Percentiles rank a stretch among this genome's conserved stretches.
These are phyloP conservation scores for Perithous albicinctus DNA, from an alignment of 2,888 invertebrate species.

Conservation along the genomic window DNA sequence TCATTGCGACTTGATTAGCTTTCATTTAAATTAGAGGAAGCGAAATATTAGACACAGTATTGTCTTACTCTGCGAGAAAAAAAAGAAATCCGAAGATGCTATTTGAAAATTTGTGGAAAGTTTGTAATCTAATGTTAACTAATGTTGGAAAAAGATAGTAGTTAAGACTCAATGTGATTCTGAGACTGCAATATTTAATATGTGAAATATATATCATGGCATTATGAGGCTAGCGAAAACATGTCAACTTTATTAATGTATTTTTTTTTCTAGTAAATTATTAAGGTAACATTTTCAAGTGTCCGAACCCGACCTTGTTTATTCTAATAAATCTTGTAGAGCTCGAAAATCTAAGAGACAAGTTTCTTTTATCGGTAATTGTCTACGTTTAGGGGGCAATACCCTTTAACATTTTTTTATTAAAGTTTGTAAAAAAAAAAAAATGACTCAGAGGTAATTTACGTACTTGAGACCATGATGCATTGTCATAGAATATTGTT, in stretches of 20 bases:
- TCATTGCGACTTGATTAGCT: neutral
- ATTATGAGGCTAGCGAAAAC: constrained; percentile 4
- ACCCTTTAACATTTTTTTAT: too few species aligned
- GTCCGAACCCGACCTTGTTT: too few species aligned
- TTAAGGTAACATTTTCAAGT: too few species aligned
- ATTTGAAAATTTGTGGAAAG: neutral
- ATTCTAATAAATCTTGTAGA: too few species aligned
- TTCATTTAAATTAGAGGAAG: neutral
- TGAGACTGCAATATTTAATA: neutral
- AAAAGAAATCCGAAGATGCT: neutral
- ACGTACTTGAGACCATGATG: too few species aligned
- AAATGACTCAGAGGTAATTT: too few species aligned
- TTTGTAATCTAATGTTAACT: neutral
- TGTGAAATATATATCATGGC: neutral
- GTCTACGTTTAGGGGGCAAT: too few species aligned
- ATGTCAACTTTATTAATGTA: neutral
- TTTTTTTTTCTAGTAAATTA: constrained; percentile 1
- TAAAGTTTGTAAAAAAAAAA: too few species aligned
- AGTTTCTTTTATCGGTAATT: too few species aligned
- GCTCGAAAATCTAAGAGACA: too few species aligned
- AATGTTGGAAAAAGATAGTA: neutral
- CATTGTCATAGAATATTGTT: too few species aligned
- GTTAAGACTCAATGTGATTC: neutral
- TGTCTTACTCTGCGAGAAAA: neutral
- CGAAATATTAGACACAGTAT: neutral